Evolutionary conservation across 2,888 invertebrate species (phyloP), one percentile per base, ranked within the genome.

Genomic region (Lasioglossum vierecki): DNA sequence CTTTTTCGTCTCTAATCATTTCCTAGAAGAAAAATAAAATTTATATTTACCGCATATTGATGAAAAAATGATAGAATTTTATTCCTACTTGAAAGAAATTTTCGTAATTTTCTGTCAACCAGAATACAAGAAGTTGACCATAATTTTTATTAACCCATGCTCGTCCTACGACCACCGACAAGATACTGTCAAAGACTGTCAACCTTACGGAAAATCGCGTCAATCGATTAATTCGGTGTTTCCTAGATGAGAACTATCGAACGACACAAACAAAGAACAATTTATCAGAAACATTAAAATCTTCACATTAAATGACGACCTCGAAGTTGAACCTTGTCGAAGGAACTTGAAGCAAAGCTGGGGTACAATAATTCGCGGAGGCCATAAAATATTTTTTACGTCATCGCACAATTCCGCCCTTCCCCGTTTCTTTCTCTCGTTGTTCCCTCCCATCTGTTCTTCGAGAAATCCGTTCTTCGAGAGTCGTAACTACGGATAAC

Each of bases 401-500:
- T 63, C 30, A 30, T 30, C 63, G 63, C 15, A 18, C 15, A 41
- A n/a, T 70, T 41, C 41, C 41, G 72, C 53, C 30, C 18, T 15
- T 13, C 22, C 41, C 6, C 18, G 53, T 26, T 63, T 26, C 53
- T 26, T 44, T 73, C 70, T 22, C 68, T 22, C 22, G 30, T 26
- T 35, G n/a, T 71, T 8, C 26, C 30, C 26, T 15, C 66, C 41
- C 15, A 0, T 35, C 72, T 63, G 46, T 44, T 53, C 39, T 26
- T 53, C 26, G 74, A 72, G 78, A 75, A 63, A 70, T n/a, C 57
- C 72, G 66, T 9, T n/a, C 26, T 35, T 26, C 49, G 53, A 49
- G 66, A 35, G 57, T 77, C 85, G 77, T 83, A 85, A 86, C 82
- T 85, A 77, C 46, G 80, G 80, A 78, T 79, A 76, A 86, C 71